Percentiles rank a stretch among this genome's conserved stretches.
Conservation (phyloP, 2,797 vertebrate genomes). For the Lutra lutra region DNA sequence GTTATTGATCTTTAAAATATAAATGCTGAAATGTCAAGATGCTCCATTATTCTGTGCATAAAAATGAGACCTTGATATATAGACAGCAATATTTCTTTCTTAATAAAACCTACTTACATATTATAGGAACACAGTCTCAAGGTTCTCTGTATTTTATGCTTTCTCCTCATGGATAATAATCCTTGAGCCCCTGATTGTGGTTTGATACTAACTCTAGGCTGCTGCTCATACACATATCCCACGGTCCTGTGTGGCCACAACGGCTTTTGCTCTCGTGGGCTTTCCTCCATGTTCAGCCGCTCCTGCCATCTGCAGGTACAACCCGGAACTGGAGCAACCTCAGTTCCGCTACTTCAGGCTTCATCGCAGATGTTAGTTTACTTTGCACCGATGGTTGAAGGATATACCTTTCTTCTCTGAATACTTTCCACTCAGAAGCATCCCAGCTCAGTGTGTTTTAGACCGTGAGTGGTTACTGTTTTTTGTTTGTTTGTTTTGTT, state of each 20-base stretch:
- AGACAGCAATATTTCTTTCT: background rate
- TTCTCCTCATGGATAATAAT: background rate
- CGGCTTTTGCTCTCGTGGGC: background rate
- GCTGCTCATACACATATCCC: fast-evolving
- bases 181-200: background rate
- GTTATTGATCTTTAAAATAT: background rate
- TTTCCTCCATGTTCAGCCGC: background rate
- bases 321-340: no score
- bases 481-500: no score
- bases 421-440: background rate
- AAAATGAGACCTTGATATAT: background rate
- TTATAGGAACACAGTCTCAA: background rate
- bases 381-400: background rate
- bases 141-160: background rate
- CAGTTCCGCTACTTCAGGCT: fast-evolving
- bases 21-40: background rate
- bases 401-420: background rate
- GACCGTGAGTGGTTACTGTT: background rate
- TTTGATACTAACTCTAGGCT: background rate
- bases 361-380: background rate
- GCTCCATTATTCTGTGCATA: background rate
- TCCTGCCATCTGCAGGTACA: no score
- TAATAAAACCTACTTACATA: background rate
- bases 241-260: fast-evolving
- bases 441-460: background rate